Base-by-base conservation (phyloP, 2,888 invertebrate genomes). In the Himalopsyche japonica region DNA sequence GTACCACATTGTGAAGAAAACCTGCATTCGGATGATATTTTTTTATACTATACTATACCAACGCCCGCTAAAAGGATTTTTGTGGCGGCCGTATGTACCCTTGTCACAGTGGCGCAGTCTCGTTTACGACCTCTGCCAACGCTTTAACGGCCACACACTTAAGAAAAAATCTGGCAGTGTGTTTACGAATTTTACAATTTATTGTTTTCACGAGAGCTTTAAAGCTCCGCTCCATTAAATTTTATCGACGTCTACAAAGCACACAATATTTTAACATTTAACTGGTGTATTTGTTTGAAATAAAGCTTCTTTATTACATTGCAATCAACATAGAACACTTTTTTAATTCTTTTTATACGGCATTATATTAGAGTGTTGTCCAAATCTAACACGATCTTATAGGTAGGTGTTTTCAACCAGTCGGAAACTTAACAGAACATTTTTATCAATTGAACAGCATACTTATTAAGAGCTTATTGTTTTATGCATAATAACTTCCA, bases 121-220 rank as follows among this genome's bases (percentile, higher is more conserved):
- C 32, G 30, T 76, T 76, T 76, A 76, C 76, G 76, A 76, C 34
- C 76, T n/a, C 76, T 76, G 34, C 76, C 6, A 34, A 76, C 76
- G 30, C 76, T 76, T 76, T 32, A 76, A 34, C 76, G 30, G 24
- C 30, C 18, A n/a, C 32, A 57, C 57, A n/a, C 57, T n/a, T 20
- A n/a, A 12, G 32, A 32, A 76, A 76, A 76, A 27, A 32, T 76
- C n/a, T 27, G 76, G 18, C 76, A 10, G 20, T 76, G 34, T 76
- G 76, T 76, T 76, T 76, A 30, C 76, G n/a, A 32, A 76, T 76
- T 76, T 76, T 32, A 76, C 76, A 15, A 76, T 76, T 76, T 76
- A 76, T 76, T 76, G 76, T 76, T 76, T 76, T 76, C 76, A 27
- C 20, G 76, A 76, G 30, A 76, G 76, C 20, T 76, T 76, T 76